Evolutionary conservation across 2,113 vertebrate genomes (phyloP).

Genomic region (Eubucco bourcierii): DNA sequence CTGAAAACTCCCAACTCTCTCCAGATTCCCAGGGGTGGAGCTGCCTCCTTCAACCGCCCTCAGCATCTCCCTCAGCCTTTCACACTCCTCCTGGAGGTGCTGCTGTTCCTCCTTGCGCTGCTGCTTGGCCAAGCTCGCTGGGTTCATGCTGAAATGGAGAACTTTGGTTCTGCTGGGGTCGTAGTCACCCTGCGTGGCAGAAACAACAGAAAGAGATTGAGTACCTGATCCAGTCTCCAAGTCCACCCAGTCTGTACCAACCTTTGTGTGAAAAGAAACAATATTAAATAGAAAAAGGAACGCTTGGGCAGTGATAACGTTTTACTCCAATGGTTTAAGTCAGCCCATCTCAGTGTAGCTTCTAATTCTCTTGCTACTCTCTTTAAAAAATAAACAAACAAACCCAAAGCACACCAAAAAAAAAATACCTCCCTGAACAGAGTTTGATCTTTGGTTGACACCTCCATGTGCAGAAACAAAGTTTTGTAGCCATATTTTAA

Average conservation of each 20-base stretch:
- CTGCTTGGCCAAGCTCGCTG: constrained; percentile 82
- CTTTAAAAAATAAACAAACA: neutral
- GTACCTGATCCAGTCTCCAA: neutral
- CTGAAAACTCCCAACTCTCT: constrained; percentile 74
- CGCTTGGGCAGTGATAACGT: neutral
- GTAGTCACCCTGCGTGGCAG: constrained; percentile 82
- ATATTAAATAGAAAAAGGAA: neutral
- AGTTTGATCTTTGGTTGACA: neutral
- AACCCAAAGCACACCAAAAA: neutral
- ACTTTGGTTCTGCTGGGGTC: constrained; percentile 88
- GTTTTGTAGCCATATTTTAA: constrained; percentile 24
- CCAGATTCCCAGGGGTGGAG: constrained; percentile 38
- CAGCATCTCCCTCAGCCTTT: constrained; percentile 80
- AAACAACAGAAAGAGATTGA: neutral
- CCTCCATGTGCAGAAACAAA: constrained; percentile 23
- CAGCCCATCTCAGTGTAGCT: neutral
- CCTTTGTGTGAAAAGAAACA: neutral
- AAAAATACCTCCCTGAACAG: neutral
- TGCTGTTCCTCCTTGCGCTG: constrained; percentile 82
- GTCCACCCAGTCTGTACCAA: neutral
- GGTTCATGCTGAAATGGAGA: constrained; percentile 90
- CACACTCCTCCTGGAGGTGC: constrained; percentile 83
- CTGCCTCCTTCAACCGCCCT: constrained; percentile 78
- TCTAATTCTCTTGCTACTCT: neutral
- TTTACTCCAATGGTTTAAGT: neutral